phyloP scores from a whole-genome alignment of 2,113 vertebrate species.

The Cheirogaleus medius region DNA sequence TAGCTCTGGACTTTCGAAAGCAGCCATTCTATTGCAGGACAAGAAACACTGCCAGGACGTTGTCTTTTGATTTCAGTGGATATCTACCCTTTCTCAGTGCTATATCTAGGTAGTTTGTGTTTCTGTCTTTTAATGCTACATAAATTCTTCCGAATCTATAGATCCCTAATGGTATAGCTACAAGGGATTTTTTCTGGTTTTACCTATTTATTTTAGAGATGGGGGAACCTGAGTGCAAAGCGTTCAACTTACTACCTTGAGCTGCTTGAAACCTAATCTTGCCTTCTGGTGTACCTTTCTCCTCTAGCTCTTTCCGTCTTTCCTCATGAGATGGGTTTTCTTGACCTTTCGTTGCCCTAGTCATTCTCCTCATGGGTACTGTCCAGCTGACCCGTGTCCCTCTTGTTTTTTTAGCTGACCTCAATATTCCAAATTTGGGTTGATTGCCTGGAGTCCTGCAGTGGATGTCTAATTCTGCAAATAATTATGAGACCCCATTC shows the following conservation, averaged over 20 bases:
- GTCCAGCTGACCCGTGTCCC: neutral
- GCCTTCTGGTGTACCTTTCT: constrained; percentile 34
- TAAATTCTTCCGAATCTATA: neutral
- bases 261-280: constrained; percentile 51
- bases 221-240: constrained; percentile 54
- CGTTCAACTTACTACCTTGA: constrained; percentile 39
- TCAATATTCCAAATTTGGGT: constrained; percentile 36
- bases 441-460: neutral
- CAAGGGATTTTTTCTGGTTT: constrained; percentile 19
- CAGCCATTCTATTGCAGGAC: neutral
- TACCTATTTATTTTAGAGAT: constrained; percentile 20
- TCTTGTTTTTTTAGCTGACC: constrained; percentile 8
- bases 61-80: neutral
- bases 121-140: neutral
- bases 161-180: neutral
- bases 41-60: neutral
- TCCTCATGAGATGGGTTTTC: constrained; percentile 25
- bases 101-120: neutral
- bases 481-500: neutral
- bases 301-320: neutral
- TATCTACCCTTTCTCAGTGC: neutral
- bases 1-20: neutral
- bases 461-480: neutral
- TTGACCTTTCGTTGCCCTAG: constrained; percentile 20
- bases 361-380: neutral